Evolutionary conservation across 2,888 invertebrate species (phyloP), one percentile per base, ranked within the genome.

Genomic region (Himalopsyche japonica): DNA sequence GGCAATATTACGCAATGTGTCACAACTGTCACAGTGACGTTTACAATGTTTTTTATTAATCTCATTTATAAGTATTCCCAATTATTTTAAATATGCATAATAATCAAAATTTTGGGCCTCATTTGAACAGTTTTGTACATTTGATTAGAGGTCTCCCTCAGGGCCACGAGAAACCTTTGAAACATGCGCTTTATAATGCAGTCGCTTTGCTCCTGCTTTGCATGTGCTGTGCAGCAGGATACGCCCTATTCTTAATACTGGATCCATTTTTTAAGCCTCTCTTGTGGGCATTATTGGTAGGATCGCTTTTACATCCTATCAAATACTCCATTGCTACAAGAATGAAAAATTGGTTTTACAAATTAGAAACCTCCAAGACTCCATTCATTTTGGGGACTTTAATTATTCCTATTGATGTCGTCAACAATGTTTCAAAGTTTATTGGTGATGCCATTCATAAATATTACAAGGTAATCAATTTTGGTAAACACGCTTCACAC

Each of bases 241-340:
- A 95, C 89, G 96, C 96, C 1, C 93, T 98, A 8, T 98, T 96
- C 90, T 93, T 97, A 86, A 96, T 97, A 87, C 91, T 98, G 43
- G 96, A 97, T 88, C 98, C 98, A 0, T 99, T 98, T 90, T 94
- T 99, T 48, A 96, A 97, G 88, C 98, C 99, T 0, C 91, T 99
- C 82, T 93, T 99, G 88, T 99, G 99, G 99, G 98, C 99, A 0
- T 92, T 98, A 83, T 92, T 99, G 47, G 97, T 98, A 88, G 99
- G 99, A n/a, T 98, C 98, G 0, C 96, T 98, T 57, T 93, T 99
- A n/a, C 98, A 98, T 90, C 99, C 99, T 0, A 96, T 98, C 89
- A 99, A 99, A 90, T 94, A 95, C 86, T 95, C 94, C 83, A 90
- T 98, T 76, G 95, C 97, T 0, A 94, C 94, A 85, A 92, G 94